Conservation (phyloP, 2,888 invertebrate species). For the Meghimatium bilineatum region DNA sequence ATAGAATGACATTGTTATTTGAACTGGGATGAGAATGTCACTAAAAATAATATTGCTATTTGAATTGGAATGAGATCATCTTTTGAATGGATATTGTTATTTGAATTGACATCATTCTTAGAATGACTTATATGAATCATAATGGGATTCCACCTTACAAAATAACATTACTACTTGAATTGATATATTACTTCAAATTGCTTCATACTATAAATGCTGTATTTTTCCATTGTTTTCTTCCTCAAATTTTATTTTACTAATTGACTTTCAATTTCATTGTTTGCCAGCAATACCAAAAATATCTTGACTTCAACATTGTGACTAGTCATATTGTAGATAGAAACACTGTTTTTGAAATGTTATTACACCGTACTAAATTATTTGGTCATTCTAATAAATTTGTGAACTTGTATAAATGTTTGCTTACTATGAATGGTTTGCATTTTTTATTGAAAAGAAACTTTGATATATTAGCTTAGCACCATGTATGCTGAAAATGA, state of each 20-base stretch:
- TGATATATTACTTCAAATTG: no score
- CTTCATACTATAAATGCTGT: background rate
- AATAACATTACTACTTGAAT: no score
- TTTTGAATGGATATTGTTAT: no score
- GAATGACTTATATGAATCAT: no score
- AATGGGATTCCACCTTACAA: no score
- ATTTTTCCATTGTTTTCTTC: background rate
- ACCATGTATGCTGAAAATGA: background rate
- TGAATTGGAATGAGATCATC: no score
- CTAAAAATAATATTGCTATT: no score
- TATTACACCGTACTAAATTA: background rate
- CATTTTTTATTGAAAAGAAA: background rate
- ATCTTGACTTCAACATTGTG: background rate
- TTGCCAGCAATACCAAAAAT: background rate
- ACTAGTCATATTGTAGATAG: background rate
- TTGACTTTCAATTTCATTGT: background rate
- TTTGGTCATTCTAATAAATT: background rate
- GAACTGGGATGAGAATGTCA: no score
- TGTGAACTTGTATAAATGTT: background rate
- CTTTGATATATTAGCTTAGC: background rate
- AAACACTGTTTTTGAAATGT: background rate
- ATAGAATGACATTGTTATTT: no score
- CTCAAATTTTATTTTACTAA: background rate
- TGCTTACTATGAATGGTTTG: background rate
- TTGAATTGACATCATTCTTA: no score